A percentile compares a stretch with the other conserved stretches of the same genome.
Conservation (phyloP, 2,888 invertebrate species). For the Idaea biselata region DNA sequence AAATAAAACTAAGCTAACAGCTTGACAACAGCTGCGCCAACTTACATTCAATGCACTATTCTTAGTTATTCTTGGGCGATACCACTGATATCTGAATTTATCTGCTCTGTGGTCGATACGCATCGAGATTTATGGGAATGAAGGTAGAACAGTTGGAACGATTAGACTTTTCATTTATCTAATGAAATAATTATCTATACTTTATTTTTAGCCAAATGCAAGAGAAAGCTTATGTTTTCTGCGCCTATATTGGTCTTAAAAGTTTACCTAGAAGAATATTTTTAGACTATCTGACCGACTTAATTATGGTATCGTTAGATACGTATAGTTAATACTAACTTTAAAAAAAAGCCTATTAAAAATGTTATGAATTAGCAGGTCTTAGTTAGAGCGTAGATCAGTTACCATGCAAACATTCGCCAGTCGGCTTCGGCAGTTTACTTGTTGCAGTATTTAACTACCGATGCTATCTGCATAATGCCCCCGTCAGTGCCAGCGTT, state of each 20-base stretch:
- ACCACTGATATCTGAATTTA: too few species aligned
- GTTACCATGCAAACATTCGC: constrained; percentile 39
- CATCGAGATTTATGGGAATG: not conserved
- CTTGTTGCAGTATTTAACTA: constrained; percentile 76
- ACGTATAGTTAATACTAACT: too few species aligned
- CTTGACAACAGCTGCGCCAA: constrained; percentile 45
- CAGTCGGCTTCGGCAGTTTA: constrained; percentile 55
- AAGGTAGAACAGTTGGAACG: not conserved
- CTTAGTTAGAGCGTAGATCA: constrained; percentile 3
- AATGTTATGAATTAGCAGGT: not conserved
- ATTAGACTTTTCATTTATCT: not conserved
- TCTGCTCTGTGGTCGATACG: too few species aligned
- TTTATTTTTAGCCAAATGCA: too few species aligned
- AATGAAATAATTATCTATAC: not conserved
- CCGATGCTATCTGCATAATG: constrained; percentile 74
- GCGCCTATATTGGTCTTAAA: too few species aligned
- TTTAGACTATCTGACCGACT: too few species aligned
- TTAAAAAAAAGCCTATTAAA: too few species aligned
- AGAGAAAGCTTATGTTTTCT: too few species aligned
- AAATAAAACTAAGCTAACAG: constrained; percentile 44
- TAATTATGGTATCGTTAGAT: too few species aligned
- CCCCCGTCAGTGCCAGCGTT: constrained; percentile 60
- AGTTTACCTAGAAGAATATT: too few species aligned
- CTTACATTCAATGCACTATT: not conserved
- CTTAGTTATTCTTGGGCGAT: not conserved